Evolutionary conservation across 2,113 vertebrate species (phyloP), one percentile per base, ranked within the genome.

Genomic region (Natator depressus): DNA sequence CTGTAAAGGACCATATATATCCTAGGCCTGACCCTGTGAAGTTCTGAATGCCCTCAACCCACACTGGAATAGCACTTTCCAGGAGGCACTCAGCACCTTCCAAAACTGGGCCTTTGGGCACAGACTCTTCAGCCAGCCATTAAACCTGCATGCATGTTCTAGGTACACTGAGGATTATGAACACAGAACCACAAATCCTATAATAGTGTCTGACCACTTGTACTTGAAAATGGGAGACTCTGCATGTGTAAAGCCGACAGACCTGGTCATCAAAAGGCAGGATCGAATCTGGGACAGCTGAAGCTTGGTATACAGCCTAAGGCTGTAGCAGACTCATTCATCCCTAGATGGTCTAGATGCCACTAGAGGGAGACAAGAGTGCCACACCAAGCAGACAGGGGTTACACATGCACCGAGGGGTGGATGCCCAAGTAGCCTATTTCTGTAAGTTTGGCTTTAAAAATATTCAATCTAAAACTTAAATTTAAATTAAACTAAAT

Each of bases 381-480:
- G 53, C 7, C 31, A 79, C 27, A 22, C 50, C 87, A n/a, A 47
- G 49, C 57, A 25, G 78, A 69, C 78, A 93, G 31, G 14, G 3
- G 51, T 83, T 83, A 11, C 81, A 49, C 16, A 6, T 0, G 0
- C 54, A 65, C 8, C 69, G 51, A 49, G 0, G 42, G 3, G 27
- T 87, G 57, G 84, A 65, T 10, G 87, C 29, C 46, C 17, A 91
- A 62, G 20, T 42, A 55, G 25, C 53, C 6, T 89, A 5, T 88
- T 89, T 80, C 82, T 79, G 3, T 38, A 85, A 87, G 25, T 38
- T 29, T 69, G 31, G 8, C 80, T 85, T 85, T 59, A 81, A 90
- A 35, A 54, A 22, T 46, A 81, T 75, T 85, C 89, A 69, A 85
- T 46, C 35, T 86, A 57, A 57, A 57, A 27, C 10, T 57, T 57